These are phyloP conservation scores for Cossypha dichroa DNA, from an alignment of 2,797 vertebrate genomes.

Conservation along the genomic window DNA sequence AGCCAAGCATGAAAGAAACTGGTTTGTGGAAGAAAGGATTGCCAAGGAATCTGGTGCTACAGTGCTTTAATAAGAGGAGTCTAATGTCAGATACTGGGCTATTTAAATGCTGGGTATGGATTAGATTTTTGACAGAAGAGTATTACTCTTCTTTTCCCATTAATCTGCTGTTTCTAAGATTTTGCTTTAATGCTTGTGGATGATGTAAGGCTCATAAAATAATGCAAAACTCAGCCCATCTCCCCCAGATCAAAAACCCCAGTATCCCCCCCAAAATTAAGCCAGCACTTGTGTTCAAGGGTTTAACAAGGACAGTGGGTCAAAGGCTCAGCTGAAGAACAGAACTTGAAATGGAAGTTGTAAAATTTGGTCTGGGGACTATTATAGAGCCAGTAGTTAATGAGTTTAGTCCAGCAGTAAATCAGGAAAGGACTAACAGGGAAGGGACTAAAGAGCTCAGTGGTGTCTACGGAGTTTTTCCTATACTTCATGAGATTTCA, in stretches of 20 bases:
- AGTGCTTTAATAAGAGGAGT: background rate
- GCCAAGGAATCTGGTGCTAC: background rate
- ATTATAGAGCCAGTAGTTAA: background rate
- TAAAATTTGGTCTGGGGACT: constrained; percentile 3
- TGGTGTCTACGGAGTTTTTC: background rate
- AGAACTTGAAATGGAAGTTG: background rate
- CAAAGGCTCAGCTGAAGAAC: background rate
- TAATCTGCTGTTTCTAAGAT: background rate
- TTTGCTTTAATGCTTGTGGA: background rate
- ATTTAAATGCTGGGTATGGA: background rate
- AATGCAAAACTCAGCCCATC: background rate
- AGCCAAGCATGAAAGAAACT: background rate
- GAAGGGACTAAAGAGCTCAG: background rate
- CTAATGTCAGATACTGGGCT: background rate
- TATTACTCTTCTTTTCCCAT: background rate
- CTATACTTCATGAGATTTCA: background rate
- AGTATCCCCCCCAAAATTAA: background rate
- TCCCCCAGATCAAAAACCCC: background rate
- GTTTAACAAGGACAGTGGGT: background rate
- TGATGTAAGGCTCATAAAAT: background rate
- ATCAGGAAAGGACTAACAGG: background rate
- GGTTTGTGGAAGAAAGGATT: background rate
- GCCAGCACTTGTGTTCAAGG: background rate
- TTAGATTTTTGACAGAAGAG: background rate
- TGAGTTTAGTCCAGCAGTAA: constrained; percentile 26